Evolutionary conservation across 2,113 vertebrate genomes (phyloP).

Genomic region (Motacilla alba): DNA sequence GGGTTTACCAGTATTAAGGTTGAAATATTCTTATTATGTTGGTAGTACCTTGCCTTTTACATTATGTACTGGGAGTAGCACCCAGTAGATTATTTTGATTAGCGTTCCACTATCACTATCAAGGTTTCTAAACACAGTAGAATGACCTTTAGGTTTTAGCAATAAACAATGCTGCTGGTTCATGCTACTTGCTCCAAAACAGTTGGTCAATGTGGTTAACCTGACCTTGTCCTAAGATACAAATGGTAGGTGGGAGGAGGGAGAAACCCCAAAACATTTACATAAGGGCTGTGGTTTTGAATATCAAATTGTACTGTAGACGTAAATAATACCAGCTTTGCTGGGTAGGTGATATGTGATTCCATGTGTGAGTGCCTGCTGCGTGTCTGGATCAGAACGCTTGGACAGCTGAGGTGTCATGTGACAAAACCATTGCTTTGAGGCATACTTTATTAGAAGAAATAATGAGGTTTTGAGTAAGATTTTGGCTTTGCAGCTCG

Average conservation of each 20-base stretch:
- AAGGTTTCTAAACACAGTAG: slow-evolving; percentile 27
- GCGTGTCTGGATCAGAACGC: slow-evolving; percentile 19
- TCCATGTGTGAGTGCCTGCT: neutral
- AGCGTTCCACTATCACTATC: neutral
- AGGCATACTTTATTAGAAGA: neutral
- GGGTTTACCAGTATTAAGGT: neutral
- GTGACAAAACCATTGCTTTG: neutral
- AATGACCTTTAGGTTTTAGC: slow-evolving; percentile 6
- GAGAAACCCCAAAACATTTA: slow-evolving; percentile 16
- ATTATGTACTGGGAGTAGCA: neutral
- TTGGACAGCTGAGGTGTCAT: slow-evolving; percentile 37
- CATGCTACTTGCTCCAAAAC: neutral
- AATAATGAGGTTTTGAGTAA: neutral
- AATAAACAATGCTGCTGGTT: neutral
- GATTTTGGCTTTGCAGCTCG: neutral
- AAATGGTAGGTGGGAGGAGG: neutral
- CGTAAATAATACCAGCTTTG: neutral
- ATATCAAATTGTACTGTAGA: neutral
- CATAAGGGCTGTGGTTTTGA: neutral
- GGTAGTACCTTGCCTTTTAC: neutral
- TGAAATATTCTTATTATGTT: neutral
- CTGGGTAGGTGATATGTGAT: slow-evolving; percentile 54
- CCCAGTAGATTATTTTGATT: slow-evolving; percentile 18
- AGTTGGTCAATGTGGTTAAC: neutral
- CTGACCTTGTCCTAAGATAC: neutral